Conservation (phyloP, 2,113 vertebrate species). For the Psittacula cyanocephala region DNA sequence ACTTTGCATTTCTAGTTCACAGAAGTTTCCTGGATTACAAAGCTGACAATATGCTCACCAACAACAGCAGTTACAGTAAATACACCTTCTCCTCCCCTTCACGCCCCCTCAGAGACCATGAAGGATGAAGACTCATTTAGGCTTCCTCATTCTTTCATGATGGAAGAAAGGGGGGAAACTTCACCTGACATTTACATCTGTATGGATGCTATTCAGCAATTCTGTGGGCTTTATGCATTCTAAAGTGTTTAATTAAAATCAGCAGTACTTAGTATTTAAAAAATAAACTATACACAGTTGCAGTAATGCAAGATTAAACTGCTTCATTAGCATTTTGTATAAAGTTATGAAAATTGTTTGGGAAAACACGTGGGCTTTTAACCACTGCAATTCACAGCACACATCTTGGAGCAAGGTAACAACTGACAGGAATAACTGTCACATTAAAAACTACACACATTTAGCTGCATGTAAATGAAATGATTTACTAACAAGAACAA, state of each 20-base stretch:
- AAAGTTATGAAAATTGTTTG: not conserved
- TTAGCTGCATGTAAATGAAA: not conserved
- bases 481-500: not conserved
- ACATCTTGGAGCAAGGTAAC: not conserved
- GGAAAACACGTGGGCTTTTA: not conserved
- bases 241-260: not conserved
- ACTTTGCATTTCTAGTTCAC: not conserved
- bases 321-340: not conserved
- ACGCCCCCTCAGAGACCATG: not conserved
- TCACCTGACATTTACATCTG: not conserved
- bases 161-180: not conserved
- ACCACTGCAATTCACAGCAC: not conserved
- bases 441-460: not conserved
- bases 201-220: not conserved
- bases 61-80: not conserved
- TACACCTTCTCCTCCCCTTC: rapidly evolving
- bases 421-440: not conserved
- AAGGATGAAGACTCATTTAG: not conserved
- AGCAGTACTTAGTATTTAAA: not conserved
- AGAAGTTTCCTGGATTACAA: not conserved
- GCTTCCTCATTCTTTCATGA: not conserved
- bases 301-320: not conserved
- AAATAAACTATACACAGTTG: not conserved
- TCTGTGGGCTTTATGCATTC: not conserved
- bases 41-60: not conserved